A percentile compares a stretch with the other conserved stretches of the same genome.
Conservation (phyloP, 1,140 invertebrate genomes). For the Drosophila kepulauana region DNA sequence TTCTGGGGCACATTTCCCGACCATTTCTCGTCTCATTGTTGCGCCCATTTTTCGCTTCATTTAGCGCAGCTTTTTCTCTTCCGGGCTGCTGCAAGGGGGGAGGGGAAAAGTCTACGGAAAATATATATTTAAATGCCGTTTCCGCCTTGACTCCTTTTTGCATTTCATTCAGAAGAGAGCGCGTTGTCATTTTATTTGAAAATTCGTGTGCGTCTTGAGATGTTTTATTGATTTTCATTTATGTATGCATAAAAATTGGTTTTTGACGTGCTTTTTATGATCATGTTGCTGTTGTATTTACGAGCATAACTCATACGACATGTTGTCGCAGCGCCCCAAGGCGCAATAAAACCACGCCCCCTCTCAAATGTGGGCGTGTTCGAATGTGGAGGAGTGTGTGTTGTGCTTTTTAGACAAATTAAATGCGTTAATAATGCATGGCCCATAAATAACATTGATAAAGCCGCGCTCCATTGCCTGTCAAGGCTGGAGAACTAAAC, state of each 20-base stretch:
- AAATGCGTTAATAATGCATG: slow-evolving; percentile 80
- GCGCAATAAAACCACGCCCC: slow-evolving; percentile 44
- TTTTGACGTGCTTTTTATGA: slow-evolving; percentile 76
- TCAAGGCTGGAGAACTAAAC: neutral
- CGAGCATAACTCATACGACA: slow-evolving; percentile 56
- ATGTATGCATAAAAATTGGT: slow-evolving; percentile 75
- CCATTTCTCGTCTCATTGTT: slow-evolving; percentile 60
- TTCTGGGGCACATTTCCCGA: slow-evolving; percentile 54
- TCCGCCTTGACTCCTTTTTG: slow-evolving; percentile 53
- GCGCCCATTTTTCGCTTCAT: slow-evolving; percentile 75
- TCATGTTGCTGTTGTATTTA: slow-evolving; percentile 53
- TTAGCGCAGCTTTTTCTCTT: slow-evolving; percentile 49
- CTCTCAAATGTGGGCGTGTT: neutral
- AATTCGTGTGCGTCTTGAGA: slow-evolving; percentile 47
- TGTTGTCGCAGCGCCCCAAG: slow-evolving; percentile 50
- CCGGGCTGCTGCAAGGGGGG: neutral
- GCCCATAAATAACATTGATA: slow-evolving; percentile 70
- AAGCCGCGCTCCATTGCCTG: slow-evolving; percentile 52
- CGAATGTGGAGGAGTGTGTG: slow-evolving; percentile 28
- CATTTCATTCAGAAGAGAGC: neutral
- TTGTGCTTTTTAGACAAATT: slow-evolving; percentile 72
- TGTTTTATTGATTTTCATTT: slow-evolving; percentile 80
- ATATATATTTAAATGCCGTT: slow-evolving; percentile 75
- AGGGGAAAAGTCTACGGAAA: slow-evolving; percentile 46
- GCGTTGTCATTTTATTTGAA: slow-evolving; percentile 47